A percentile compares a stretch with the other conserved stretches of the same genome.
Conservation (phyloP, 2,797 vertebrate species). For the Acanthis flammea region DNA sequence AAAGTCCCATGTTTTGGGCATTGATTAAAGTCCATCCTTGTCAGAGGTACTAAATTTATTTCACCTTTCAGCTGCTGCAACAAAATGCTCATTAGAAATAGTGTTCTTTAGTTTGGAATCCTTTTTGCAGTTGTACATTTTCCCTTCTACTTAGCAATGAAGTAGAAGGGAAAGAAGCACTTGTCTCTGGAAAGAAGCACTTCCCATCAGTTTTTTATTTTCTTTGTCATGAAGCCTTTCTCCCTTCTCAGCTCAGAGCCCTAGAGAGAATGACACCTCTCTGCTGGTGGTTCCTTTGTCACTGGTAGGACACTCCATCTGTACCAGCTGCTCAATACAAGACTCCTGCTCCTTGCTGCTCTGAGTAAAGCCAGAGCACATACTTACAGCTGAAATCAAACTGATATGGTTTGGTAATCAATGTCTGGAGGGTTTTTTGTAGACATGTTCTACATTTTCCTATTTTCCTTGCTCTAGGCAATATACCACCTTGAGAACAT, state of each 20-base stretch:
- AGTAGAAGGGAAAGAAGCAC: too few relatives aligned
- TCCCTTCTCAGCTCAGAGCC: neutral
- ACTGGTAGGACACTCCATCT: neutral
- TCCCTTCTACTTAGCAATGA: neutral
- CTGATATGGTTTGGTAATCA: neutral
- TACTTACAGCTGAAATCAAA: neutral
- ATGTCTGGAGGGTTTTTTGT: neutral
- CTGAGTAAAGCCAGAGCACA: neutral
- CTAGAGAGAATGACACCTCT: neutral
- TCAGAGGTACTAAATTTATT: neutral
- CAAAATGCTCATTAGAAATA: neutral
- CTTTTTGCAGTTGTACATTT: neutral
- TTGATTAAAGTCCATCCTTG: neutral
- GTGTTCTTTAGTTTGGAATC: neutral
- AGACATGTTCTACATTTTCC: neutral
- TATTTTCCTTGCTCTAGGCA: neutral
- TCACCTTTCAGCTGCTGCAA: neutral
- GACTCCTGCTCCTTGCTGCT: neutral
- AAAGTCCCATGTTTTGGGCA: neutral
- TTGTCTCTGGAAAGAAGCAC: neutral
- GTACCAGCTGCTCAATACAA: neutral
- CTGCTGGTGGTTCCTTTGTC: neutral
- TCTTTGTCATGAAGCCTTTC: neutral
- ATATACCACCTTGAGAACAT: neutral
- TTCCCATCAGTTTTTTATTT: neutral